Conservation (phyloP, 2,113 vertebrate genomes). For the Eulemur macaco region DNA sequence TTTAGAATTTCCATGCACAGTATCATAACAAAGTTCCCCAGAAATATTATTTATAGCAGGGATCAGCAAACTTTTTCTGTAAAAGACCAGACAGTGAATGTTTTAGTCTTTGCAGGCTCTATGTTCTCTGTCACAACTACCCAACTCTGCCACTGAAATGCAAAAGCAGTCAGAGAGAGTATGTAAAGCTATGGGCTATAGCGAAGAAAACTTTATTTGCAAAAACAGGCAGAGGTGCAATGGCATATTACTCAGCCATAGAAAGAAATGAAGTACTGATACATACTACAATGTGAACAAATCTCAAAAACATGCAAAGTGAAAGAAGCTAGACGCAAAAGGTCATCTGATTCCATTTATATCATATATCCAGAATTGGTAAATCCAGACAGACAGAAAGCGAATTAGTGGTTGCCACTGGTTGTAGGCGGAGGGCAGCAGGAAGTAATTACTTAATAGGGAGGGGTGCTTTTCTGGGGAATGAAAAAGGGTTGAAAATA, state of each 20-base stretch:
- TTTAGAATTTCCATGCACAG: neutral
- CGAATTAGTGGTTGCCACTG: too few relatives aligned
- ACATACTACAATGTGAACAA: neutral
- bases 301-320: neutral
- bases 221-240: neutral
- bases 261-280: neutral
- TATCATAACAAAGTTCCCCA: neutral
- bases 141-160: neutral
- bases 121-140: neutral
- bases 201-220: neutral
- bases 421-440: fast-evolving
- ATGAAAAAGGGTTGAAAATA: neutral
- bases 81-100: neutral
- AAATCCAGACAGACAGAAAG: neutral
- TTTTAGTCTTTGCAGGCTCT: neutral
- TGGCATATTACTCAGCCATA: neutral
- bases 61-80: neutral
- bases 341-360: neutral
- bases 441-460: neutral
- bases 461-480: neutral
- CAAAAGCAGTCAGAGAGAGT: neutral
- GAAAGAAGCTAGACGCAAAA: neutral
- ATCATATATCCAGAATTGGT: neutral
- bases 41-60: neutral
- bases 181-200: neutral